A percentile compares a stretch with the other conserved stretches of the same genome.
Conservation (phyloP, 1,140 invertebrate species). For the Trinorchestia longiramus region DNA sequence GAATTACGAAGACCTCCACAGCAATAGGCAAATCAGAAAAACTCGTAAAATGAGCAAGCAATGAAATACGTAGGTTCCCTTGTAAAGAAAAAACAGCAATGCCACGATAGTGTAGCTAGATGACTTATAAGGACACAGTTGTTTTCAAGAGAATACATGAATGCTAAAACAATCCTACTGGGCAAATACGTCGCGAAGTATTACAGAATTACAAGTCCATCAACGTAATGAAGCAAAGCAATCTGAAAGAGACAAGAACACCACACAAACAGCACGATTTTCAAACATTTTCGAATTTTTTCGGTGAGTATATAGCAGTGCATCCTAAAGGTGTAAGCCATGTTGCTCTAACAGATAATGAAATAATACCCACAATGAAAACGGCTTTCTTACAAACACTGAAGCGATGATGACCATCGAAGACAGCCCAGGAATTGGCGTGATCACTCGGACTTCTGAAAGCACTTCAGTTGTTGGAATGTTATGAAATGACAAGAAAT, state of each 20-base stretch:
- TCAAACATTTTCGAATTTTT: background rate
- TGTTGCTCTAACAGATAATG: background rate
- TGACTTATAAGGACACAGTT: background rate
- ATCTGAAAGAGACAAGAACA: background rate
- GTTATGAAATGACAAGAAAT: background rate
- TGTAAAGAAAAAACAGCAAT: background rate
- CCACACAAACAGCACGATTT: background rate
- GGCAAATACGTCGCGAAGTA: background rate
- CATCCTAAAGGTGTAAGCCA: background rate
- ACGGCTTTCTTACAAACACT: background rate
- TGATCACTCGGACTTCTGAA: background rate
- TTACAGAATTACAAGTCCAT: background rate
- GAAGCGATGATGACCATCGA: background rate
- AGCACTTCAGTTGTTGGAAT: background rate
- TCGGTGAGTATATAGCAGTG: background rate
- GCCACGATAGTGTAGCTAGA: background rate
- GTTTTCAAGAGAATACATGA: background rate
- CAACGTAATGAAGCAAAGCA: background rate
- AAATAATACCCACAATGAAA: background rate
- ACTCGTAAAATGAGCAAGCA: background rate
- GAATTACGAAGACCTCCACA: background rate
- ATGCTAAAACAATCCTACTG: background rate
- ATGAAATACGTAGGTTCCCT: background rate
- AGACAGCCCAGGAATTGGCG: background rate
- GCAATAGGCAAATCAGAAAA: background rate